Percentiles rank a stretch among this genome's conserved stretches.
These are phyloP conservation scores for Tetraodon nigroviridis DNA, from an alignment of 2,113 vertebrate species.

Conservation along the genomic window DNA sequence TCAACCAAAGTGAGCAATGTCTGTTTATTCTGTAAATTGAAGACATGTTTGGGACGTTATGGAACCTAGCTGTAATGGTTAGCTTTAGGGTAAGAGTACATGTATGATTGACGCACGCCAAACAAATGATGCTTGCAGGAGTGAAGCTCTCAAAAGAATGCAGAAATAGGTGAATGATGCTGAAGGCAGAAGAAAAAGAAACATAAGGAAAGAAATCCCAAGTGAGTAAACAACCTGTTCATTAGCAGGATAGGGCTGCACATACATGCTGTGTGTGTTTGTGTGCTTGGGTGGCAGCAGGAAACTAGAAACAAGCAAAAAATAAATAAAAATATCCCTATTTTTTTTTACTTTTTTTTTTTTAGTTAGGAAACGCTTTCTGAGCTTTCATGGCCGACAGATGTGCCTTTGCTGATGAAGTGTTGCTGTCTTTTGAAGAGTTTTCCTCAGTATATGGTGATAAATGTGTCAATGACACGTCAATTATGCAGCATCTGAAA, in stretches of 20 bases:
- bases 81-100: too few relatives aligned
- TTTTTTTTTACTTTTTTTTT: constrained; percentile 9
- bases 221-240: constrained; percentile 51
- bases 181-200: constrained; percentile 29
- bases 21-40: too few relatives aligned
- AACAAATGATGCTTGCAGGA: constrained; percentile 32
- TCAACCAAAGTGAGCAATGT: too few relatives aligned
- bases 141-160: constrained; percentile 36
- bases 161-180: background rate
- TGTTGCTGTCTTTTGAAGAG: too few relatives aligned
- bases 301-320: constrained; percentile 45
- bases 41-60: too few relatives aligned
- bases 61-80: too few relatives aligned
- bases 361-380: too few relatives aligned
- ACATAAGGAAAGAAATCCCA: constrained; percentile 43
- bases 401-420: too few relatives aligned
- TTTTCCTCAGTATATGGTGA: too few relatives aligned
- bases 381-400: too few relatives aligned
- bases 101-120: constrained; percentile 40
- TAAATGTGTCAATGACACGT: too few relatives aligned
- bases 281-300: constrained; percentile 30
- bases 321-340: constrained; percentile 35
- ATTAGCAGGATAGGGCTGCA: constrained; percentile 47
- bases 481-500: too few relatives aligned
- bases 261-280: constrained; percentile 9